Percentiles rank a stretch among this genome's conserved stretches.
Evolutionary conservation across 2,113 vertebrate genomes (phyloP).

Genomic region (Ovis canadensis): DNA sequence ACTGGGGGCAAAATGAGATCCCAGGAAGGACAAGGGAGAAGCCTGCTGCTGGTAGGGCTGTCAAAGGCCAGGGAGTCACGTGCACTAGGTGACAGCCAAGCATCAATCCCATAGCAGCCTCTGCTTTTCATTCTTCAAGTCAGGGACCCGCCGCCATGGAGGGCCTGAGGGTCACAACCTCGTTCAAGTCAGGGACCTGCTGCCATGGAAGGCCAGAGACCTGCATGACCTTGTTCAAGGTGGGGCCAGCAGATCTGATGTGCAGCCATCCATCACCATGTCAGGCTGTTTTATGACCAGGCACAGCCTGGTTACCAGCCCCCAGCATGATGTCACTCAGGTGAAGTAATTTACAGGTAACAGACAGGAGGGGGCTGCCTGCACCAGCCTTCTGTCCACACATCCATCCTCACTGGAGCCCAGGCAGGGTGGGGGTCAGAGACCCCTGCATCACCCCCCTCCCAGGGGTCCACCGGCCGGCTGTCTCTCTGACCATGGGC

Average conservation of each 20-base stretch:
- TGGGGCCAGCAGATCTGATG: conserved; percentile 77
- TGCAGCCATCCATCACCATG: conserved; percentile 77
- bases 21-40: background rate
- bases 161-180: background rate
- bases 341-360: conserved; percentile 76
- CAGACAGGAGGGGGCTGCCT: conserved; percentile 65
- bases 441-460: background rate
- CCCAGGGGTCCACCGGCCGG: background rate
- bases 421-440: background rate
- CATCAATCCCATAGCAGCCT: background rate
- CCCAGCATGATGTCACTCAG: conserved; percentile 78
- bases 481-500: fast-evolving
- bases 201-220: background rate
- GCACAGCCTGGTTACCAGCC: conserved; percentile 78
- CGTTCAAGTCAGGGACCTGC: background rate
- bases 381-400: background rate
- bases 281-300: conserved; percentile 78
- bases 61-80: background rate
- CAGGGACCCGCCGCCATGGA: background rate
- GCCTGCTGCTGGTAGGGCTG: fast-evolving
- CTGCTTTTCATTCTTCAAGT: background rate
- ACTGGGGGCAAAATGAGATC: fast-evolving
- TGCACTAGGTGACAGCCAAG: background rate
- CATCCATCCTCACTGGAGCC: background rate
- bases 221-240: conserved; percentile 72